Conservation (phyloP, 2,888 invertebrate genomes). For the Dexiosoma caninum region DNA sequence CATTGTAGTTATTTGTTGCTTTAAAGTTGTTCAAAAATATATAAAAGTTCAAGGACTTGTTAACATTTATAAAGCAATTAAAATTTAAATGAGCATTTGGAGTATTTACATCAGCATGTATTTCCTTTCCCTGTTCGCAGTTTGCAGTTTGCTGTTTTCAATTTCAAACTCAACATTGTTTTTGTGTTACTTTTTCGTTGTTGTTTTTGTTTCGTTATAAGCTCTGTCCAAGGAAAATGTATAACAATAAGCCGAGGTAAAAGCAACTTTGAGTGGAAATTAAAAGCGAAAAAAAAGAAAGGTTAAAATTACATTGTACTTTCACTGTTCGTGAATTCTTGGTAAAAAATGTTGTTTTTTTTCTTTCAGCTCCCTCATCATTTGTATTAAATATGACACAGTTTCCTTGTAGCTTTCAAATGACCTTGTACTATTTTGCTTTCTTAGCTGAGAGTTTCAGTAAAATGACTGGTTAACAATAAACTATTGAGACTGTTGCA, state of each 20-base stretch:
- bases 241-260: constrained; percentile 33
- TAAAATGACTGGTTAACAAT: not conserved
- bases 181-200: too few species aligned
- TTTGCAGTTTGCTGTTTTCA: constrained; percentile 38
- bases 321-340: not conserved
- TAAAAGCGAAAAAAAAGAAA: not conserved
- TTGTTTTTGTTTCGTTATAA: not conserved
- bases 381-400: constrained; percentile 6
- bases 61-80: constrained; percentile 76
- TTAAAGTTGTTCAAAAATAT: constrained; percentile 39
- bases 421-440: not conserved
- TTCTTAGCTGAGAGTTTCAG: too few species aligned
- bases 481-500: too few species aligned
- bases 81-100: constrained; percentile 75
- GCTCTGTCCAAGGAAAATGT: constrained; percentile 12
- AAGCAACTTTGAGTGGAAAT: not conserved
- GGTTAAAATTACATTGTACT: constrained; percentile 33
- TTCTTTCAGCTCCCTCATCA: constrained; percentile 4
- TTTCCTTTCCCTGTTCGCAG: not conserved
- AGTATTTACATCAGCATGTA: constrained; percentile 52
- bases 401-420: not conserved
- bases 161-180: constrained; percentile 45
- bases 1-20: constrained; percentile 50
- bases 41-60: constrained; percentile 74
- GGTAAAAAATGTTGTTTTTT: not conserved